These are phyloP conservation scores for Tragelaphus buxtoni DNA, from an alignment of 2,113 vertebrate genomes.

Conservation along the genomic window DNA sequence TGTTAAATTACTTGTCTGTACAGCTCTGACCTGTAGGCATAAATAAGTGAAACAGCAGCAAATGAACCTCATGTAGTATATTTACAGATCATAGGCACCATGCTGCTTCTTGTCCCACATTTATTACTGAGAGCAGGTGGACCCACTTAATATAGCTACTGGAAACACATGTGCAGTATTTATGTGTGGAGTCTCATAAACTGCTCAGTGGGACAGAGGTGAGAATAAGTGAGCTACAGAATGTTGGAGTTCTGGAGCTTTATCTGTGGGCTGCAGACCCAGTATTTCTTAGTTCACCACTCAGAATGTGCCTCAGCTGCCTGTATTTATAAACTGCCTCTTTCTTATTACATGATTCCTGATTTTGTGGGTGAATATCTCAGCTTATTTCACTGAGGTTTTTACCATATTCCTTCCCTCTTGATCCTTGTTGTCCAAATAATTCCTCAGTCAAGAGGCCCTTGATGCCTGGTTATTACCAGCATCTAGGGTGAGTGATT, in stretches of 20 bases:
- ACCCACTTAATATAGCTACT: background rate
- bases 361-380: background rate
- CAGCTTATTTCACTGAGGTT: background rate
- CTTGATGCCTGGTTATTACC: background rate
- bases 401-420: background rate
- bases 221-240: background rate
- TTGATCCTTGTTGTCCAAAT: background rate
- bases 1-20: background rate
- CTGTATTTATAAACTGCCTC: background rate
- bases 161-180: background rate
- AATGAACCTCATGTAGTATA: background rate
- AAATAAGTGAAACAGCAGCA: background rate
- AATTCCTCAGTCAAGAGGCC: background rate
- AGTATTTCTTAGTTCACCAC: background rate
- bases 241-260: rapidly evolving
- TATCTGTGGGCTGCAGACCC: background rate
- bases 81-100: background rate
- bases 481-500: background rate
- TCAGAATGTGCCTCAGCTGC: background rate
- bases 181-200: background rate
- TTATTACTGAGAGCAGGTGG: background rate
- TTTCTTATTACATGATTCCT: background rate
- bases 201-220: background rate
- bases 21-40: background rate
- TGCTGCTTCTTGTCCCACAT: background rate